These are phyloP conservation scores for Lithobates sylvaticus DNA, from an alignment of 2,797 vertebrate species.

Conservation along the genomic window DNA sequence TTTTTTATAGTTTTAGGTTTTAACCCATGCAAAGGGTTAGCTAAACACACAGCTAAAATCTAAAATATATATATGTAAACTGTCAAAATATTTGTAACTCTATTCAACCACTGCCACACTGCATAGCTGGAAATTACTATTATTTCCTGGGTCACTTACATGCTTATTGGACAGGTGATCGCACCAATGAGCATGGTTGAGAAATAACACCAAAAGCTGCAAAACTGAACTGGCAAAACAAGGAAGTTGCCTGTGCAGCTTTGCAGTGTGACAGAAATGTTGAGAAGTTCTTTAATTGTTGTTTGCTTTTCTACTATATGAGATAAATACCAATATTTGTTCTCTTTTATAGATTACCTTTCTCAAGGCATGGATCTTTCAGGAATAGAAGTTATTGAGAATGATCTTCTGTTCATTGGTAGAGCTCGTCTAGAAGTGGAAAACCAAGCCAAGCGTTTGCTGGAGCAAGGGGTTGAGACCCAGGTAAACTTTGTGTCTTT, in stretches of 20 bases:
- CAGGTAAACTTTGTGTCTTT: slow-evolving; percentile 80
- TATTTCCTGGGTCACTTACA: neutral
- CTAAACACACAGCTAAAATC: no score
- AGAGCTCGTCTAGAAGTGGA: slow-evolving; percentile 96
- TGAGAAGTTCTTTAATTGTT: neutral
- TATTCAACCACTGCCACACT: neutral
- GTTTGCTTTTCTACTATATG: no score
- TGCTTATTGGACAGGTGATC: neutral
- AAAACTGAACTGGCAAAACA: neutral
- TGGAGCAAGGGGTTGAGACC: slow-evolving; percentile 96
- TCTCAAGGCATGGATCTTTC: slow-evolving; percentile 95
- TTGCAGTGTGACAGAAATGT: neutral
- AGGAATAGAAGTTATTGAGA: slow-evolving; percentile 96
- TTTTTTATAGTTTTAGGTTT: no score
- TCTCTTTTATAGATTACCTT: slow-evolving; percentile 88
- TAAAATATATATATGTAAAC: no score
- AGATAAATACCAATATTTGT: no score
- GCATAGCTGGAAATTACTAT: neutral
- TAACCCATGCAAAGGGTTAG: no score
- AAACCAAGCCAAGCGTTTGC: slow-evolving; percentile 93
- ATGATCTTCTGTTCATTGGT: slow-evolving; percentile 92
- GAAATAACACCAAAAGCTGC: no score
- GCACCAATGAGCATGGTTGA: neutral
- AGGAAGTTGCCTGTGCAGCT: neutral
- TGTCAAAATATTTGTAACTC: no score